Conservation (phyloP, 2,888 invertebrate genomes). For the Danaus chrysippus region DNA sequence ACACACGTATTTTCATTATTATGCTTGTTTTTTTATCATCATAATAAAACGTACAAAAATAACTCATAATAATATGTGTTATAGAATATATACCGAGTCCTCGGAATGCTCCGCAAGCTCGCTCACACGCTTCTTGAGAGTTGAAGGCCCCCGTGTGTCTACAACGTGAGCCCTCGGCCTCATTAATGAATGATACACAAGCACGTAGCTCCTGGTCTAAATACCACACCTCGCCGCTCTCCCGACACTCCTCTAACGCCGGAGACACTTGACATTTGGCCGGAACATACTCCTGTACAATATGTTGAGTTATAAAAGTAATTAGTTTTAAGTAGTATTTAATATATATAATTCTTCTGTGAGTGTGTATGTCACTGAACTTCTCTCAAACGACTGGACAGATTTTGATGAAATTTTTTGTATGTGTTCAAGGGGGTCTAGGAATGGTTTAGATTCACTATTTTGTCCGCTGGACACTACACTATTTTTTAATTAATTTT, state of each 20-base stretch:
- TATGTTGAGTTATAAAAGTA: not conserved
- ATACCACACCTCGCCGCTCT: slow-evolving; percentile 52
- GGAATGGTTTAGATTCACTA: no score
- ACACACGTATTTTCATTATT: no score
- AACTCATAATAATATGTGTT: not conserved
- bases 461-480: no score
- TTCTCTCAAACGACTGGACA: no score
- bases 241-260: slow-evolving; percentile 45
- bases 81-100: slow-evolving; percentile 79
- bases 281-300: slow-evolving; percentile 40
- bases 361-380: no score
- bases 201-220: slow-evolving; percentile 61
- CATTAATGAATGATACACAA: slow-evolving; percentile 48
- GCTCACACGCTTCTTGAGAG: slow-evolving; percentile 86
- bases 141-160: slow-evolving; percentile 75
- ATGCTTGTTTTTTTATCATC: no score
- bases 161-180: slow-evolving; percentile 78
- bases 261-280: slow-evolving; percentile 42
- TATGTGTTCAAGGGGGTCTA: no score
- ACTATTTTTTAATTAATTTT: no score
- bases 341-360: no score
- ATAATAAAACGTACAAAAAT: no score
- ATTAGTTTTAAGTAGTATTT: not conserved
- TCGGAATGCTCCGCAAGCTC: slow-evolving; percentile 85
- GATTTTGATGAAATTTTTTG: no score